Evolutionary conservation across 92 coral and sea anemone species (phyloP), one percentile per base, ranked within the genome.

Genomic region (Epizoanthus illoricatus): DNA sequence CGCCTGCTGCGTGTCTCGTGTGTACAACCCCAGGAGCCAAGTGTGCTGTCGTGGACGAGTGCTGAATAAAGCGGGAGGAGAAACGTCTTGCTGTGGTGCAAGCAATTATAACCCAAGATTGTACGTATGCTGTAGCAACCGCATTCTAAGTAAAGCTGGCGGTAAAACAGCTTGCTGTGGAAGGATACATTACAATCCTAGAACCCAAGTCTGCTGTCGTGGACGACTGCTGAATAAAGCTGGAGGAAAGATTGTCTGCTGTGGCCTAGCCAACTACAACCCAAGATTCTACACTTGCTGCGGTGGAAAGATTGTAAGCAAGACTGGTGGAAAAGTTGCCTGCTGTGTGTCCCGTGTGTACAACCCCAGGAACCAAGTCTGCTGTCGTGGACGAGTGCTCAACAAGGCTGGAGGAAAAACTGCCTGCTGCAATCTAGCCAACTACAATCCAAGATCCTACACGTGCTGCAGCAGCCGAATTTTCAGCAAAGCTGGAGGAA

Each of bases 361-460:
- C 70, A 65, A 65, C 39, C 41, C 70, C 0, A 65, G 70, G 9
- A 4, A 16, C 42, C 70, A 65, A 21, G 41, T 16, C 70, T 65
- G 70, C 7, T 65, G 70, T 65, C 70, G 70, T 65, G 70, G 39
- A 36, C 70, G 28, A 23, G 70, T 65, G 70, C 4, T 43, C 6
- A 43, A 43, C 49, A 43, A 43, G 49, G 49, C 49, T 43, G 49
- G 49, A 43, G 4, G 49, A 4, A n/a, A n/a, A 43, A 43, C 49
- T 4, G 4, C 49, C 4, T 43, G 49, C 49, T 43, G n/a, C n/a
- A n/a, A n/a, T n/a, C n/a, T n/a, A n/a, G n/a, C n/a, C n/a, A n/a
- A n/a, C n/a, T n/a, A n/a, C n/a, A n/a, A n/a, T n/a, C n/a, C n/a
- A n/a, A n/a, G n/a, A n/a, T n/a, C n/a, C n/a, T n/a, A n/a, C n/a